Percentiles rank a stretch among this genome's conserved stretches.
Conservation (phyloP, 2,113 vertebrate genomes). For the Prietella phreatophila region DNA sequence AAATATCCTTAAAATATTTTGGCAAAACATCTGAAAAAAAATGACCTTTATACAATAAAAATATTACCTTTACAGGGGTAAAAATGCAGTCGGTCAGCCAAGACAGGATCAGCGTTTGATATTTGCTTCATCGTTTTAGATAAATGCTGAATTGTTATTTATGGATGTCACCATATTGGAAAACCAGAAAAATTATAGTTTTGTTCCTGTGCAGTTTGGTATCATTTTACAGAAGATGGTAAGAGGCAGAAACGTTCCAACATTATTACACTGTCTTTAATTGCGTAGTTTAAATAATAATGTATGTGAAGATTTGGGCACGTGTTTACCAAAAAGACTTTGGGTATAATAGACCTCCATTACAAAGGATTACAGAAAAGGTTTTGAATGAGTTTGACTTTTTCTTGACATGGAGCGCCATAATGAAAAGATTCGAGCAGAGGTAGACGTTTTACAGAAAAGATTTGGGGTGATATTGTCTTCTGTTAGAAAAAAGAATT, state of each 20-base stretch:
- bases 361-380: neutral
- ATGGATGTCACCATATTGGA: neutral
- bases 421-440: neutral
- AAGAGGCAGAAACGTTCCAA: neutral
- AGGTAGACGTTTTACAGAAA: neutral
- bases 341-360: neutral
- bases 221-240: neutral
- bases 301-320: neutral
- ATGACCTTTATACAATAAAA: neutral
- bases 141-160: neutral
- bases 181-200: neutral
- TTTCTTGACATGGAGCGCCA: neutral
- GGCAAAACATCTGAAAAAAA: neutral
- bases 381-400: neutral
- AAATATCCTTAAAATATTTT: neutral
- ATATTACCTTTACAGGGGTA: neutral
- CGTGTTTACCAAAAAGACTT: neutral
- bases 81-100: too few relatives aligned
- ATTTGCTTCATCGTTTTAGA: neutral
- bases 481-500: neutral
- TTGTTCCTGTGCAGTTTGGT: neutral
- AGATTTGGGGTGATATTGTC: too few relatives aligned
- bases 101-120: neutral
- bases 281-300: neutral
- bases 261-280: neutral